These are phyloP conservation scores for Echiichthys vipera DNA, from an alignment of 2,797 vertebrate genomes.

Conservation along the genomic window DNA sequence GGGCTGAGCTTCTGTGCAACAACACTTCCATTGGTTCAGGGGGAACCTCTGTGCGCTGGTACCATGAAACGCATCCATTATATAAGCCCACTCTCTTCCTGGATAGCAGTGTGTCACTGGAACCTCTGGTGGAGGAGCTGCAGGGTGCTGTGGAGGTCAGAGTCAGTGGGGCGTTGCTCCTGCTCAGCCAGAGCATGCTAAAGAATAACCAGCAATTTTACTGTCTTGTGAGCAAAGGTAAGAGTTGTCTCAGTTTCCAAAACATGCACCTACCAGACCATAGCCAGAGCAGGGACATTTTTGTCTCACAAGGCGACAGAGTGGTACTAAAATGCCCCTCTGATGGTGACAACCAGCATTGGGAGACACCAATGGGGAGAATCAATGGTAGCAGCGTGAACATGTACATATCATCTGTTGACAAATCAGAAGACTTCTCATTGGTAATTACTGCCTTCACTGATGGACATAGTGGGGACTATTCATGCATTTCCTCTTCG, in stretches of 20 bases:
- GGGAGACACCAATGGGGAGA: constrained; percentile 78
- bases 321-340: constrained; percentile 69
- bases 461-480: constrained; percentile 64
- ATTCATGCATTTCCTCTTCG: constrained; percentile 66
- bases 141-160: constrained; percentile 48
- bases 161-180: constrained; percentile 59
- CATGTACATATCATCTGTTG: constrained; percentile 45
- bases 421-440: constrained; percentile 51
- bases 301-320: constrained; percentile 69
- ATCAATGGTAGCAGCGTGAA: constrained; percentile 30
- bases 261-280: constrained; percentile 47
- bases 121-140: constrained; percentile 61
- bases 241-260: constrained; percentile 74
- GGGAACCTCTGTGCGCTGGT: constrained; percentile 78
- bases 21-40: constrained; percentile 1
- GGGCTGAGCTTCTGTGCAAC: constrained; percentile 67
- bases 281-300: constrained; percentile 52
- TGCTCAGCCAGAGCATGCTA: constrained; percentile 49
- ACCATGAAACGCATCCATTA: constrained; percentile 46
- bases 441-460: constrained; percentile 69
- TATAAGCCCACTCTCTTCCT: constrained; percentile 65
- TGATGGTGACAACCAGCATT: constrained; percentile 53
- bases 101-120: constrained; percentile 71
- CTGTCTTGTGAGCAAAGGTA: constrained; percentile 72
- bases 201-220: constrained; percentile 55